Conservation (phyloP, 2,888 invertebrate genomes). For the Unio delphinus region DNA sequence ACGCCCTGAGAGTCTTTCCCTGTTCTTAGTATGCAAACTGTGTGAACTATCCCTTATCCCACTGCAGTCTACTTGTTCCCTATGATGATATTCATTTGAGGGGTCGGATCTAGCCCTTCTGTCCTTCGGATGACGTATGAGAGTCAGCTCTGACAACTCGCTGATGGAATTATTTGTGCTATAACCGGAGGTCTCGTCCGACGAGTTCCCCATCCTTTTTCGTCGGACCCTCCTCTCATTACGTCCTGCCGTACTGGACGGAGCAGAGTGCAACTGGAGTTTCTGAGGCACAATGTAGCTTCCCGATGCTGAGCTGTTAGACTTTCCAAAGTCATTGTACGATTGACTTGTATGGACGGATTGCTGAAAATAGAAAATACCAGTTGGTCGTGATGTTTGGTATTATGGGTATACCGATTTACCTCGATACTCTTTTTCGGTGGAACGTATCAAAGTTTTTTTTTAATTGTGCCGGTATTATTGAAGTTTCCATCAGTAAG, state of each 20-base stretch:
- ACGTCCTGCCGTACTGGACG: conserved; percentile 17
- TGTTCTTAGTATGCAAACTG: background rate
- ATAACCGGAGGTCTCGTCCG: conserved; percentile 40
- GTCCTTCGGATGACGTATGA: conserved; percentile 4
- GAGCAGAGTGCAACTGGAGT: conserved; percentile 20
- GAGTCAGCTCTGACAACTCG: conserved; percentile 42
- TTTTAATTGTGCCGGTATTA: too few species aligned
- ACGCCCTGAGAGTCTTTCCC: too few species aligned
- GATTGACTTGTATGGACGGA: conserved; percentile 23
- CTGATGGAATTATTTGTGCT: conserved; percentile 41
- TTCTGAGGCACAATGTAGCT: conserved; percentile 20
- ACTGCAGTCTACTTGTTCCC: background rate
- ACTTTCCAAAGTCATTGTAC: conserved; percentile 27
- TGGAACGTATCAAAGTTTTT: too few species aligned
- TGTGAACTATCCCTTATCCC: conserved; percentile 8
- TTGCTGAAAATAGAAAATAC: conserved; percentile 19
- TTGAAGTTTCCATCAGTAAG: too few species aligned
- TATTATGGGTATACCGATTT: too few species aligned
- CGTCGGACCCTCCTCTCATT: conserved; percentile 29
- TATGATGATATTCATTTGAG: background rate
- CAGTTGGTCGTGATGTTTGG: too few species aligned
- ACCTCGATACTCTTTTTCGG: too few species aligned
- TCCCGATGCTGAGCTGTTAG: conserved; percentile 22
- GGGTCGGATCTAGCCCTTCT: conserved; percentile 1
- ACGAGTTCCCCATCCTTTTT: conserved; percentile 8